A percentile compares a stretch with the other conserved stretches of the same genome.
phyloP scores from a whole-genome alignment of 2,113 vertebrate genomes.

The Bubo scandiacus region DNA sequence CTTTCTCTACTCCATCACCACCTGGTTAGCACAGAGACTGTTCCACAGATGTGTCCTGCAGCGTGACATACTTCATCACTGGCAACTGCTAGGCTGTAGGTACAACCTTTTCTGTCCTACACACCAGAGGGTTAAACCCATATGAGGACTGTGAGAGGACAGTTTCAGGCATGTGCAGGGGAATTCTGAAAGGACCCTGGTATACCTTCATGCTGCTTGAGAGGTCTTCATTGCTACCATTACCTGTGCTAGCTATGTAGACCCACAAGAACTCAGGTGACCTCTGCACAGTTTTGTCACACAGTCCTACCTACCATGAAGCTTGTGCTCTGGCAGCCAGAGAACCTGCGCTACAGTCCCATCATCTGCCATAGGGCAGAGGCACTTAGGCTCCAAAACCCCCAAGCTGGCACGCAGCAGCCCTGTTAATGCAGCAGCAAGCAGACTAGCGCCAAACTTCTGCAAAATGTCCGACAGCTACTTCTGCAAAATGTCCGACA shows the following conservation, averaged over 20 bases:
- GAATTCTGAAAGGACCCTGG: not conserved
- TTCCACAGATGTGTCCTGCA: not conserved
- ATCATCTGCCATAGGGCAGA: not conserved
- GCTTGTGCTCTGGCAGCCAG: not conserved
- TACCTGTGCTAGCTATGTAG: not conserved
- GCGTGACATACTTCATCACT: not conserved
- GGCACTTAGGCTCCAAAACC: not conserved
- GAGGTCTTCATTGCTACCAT: not conserved
- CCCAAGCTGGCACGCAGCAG: not conserved
- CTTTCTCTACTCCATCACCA: not conserved
- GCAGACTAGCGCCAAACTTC: not conserved
- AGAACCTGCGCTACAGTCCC: not conserved
- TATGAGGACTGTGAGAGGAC: accelerated
- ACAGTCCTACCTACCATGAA: not conserved
- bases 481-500: not conserved
- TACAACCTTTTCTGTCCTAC: not conserved
- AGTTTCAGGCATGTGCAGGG: not conserved
- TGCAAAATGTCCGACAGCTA: not conserved
- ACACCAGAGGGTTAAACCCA: not conserved
- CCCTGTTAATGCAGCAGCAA: not conserved
- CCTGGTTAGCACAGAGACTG: not conserved
- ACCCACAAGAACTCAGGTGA: not conserved
- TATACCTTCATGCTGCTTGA: not conserved
- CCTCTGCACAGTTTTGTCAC: not conserved
- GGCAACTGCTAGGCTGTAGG: not conserved